A percentile compares a stretch with the other conserved stretches of the same genome.
Evolutionary conservation across 2,113 vertebrate species (phyloP).

Genomic region (Panurus biarmicus): DNA sequence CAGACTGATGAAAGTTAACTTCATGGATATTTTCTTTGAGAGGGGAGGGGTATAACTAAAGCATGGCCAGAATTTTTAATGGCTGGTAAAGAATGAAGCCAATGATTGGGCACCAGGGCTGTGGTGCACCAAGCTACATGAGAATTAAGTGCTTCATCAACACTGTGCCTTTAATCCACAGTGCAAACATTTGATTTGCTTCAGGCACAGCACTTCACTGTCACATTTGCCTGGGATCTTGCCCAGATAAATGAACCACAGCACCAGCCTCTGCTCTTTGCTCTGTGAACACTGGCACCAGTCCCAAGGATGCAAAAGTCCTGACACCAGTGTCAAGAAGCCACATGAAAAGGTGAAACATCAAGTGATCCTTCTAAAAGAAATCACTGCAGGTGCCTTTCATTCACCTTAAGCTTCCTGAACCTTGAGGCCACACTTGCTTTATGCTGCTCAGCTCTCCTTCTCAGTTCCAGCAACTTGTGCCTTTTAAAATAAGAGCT

Average conservation of each 20-base stretch:
- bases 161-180: background rate
- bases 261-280: background rate
- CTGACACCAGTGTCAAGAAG: background rate
- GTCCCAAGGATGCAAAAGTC: background rate
- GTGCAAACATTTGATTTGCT: background rate
- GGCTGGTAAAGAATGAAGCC: background rate
- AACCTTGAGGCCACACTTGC: constrained; percentile 2
- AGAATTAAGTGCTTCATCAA: background rate
- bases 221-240: background rate
- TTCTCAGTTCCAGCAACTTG: background rate
- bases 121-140: rapidly evolving
- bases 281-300: background rate
- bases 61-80: background rate
- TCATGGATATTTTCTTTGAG: background rate
- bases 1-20: background rate
- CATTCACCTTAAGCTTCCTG: constrained; percentile 28
- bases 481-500: background rate
- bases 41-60: background rate
- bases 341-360: background rate
- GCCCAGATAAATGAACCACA: background rate
- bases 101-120: background rate
- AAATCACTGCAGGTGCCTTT: constrained; percentile 3
- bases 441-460: constrained; percentile 13
- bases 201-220: background rate
- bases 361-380: constrained; percentile 14